Evolutionary conservation across 2,888 invertebrate genomes (phyloP).

Genomic region (Schizotus pectinicornis): DNA sequence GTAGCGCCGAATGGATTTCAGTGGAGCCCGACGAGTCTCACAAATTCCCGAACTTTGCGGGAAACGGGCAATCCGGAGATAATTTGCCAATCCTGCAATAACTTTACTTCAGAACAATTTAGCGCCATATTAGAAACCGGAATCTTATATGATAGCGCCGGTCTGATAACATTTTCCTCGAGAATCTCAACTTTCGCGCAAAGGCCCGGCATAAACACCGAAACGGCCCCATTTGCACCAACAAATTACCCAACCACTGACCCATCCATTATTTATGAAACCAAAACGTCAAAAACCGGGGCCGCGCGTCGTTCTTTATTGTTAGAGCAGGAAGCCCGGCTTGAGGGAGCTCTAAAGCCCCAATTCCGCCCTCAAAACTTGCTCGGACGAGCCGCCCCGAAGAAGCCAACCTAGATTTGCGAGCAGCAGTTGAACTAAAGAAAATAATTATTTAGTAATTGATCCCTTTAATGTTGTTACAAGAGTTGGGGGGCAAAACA

Average conservation of each 20-base stretch:
- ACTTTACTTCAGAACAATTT: constrained; percentile 38
- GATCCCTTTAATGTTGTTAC: no score
- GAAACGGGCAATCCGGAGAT: constrained; percentile 44
- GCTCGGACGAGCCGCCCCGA: no score
- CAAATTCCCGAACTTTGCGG: constrained; percentile 41
- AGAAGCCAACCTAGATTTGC: background rate
- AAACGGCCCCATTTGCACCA: background rate
- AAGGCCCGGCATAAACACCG: background rate
- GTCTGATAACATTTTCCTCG: constrained; percentile 13
- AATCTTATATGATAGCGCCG: constrained; percentile 10
- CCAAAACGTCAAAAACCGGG: no score
- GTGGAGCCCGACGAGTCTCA: constrained; percentile 43
- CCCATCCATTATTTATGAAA: background rate
- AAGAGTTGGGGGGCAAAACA: no score
- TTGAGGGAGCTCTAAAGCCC: no score
- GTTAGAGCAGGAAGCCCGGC: background rate
- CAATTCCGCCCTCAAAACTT: no score
- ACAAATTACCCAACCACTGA: background rate
- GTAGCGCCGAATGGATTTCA: constrained; percentile 45
- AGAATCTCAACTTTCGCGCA: background rate
- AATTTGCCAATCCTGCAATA: constrained; percentile 46
- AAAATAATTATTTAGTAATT: background rate
- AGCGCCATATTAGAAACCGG: constrained; percentile 23
- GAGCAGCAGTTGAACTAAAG: background rate
- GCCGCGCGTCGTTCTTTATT: no score